phyloP scores from a whole-genome alignment of 2,113 vertebrate species.

The Rutilus rutilus region DNA sequence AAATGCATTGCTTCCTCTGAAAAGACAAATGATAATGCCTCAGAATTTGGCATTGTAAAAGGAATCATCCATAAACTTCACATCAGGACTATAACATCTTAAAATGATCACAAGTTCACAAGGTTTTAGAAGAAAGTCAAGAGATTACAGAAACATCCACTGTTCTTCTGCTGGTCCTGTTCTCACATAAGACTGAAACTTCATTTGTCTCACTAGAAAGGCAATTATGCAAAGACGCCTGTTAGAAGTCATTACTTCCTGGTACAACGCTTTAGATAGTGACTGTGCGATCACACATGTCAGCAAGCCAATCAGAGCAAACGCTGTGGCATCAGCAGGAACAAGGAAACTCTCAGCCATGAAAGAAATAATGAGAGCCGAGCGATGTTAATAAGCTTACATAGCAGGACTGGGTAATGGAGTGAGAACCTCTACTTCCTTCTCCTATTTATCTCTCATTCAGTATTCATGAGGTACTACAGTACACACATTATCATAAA shows the following conservation, averaged over 20 bases:
- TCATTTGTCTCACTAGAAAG: constrained; percentile 72
- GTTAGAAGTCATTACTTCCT: constrained; percentile 72
- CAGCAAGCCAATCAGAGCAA: constrained; percentile 66
- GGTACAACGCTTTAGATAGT: constrained; percentile 75
- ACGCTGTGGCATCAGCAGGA: constrained; percentile 50
- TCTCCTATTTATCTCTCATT: constrained; percentile 24
- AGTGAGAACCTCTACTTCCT: constrained; percentile 14
- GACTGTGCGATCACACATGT: constrained; percentile 67
- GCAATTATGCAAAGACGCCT: constrained; percentile 73
- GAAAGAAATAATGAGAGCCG: constrained; percentile 73
- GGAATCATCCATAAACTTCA: not conserved
- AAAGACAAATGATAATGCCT: not conserved
- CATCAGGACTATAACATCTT: not conserved
- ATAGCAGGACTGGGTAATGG: constrained; percentile 61
- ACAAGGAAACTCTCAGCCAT: constrained; percentile 68
- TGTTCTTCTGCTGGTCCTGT: not conserved
- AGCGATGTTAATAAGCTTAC: constrained; percentile 74
- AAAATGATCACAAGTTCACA: not conserved
- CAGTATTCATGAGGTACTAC: constrained; percentile 18
- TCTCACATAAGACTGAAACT: constrained; percentile 66
- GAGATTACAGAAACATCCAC: not conserved
- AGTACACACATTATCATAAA: not conserved
- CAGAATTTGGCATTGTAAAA: not conserved
- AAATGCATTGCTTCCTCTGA: not conserved
- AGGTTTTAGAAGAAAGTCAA: not conserved